Base-by-base conservation (phyloP, 2,888 invertebrate genomes). In the Tinea trinotella region DNA sequence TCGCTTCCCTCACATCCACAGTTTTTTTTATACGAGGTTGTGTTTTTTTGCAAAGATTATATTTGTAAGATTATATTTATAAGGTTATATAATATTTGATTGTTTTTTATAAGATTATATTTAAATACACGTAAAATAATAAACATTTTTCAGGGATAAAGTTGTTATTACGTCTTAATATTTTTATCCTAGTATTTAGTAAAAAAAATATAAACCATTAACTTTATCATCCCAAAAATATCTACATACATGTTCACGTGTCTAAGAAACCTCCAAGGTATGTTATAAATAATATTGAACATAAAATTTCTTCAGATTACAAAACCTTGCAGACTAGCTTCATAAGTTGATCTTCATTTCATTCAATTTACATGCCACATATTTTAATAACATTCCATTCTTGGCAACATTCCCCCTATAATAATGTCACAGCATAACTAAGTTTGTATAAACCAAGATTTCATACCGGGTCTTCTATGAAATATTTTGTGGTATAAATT, bases 351-450 rank as follows among this genome's bases (percentile, higher is more conserved):
- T 40, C 40, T 40, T 40, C n/a, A 40, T 40, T 40, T 40, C n/a
- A 40, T 40, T 40, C 15, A 40, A 40, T 40, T 40, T 40, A 40
- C 40, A 40, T 40, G 7, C 40, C 40, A 40, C 40, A 40, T 40
- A 40, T 12, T 40, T 40, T 40, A 15, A 40, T 40, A 15, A 40
- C 7, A 15, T 40, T 40, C 40, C 15, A 40, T 40, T n/a, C 40
- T 4, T n/a, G 13, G 6, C 30, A 2, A 30, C 7, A 4, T n/a
- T 35, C 35, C 40, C 40, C 40, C n/a, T 40, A 15, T 40, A 15
- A 24, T 24, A 9, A 13, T 12, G 40, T 15, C 40, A 40, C 40
- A 40, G 40, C 2, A 10, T 40, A 40, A 40, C 6, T 40, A 12
- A 40, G 13, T 40, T 24, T 24, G 9, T 9, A 9, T 24, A 5